These are phyloP conservation scores for Diglossa cyanea DNA, from an alignment of 2,797 vertebrate species.

Conservation along the genomic window DNA sequence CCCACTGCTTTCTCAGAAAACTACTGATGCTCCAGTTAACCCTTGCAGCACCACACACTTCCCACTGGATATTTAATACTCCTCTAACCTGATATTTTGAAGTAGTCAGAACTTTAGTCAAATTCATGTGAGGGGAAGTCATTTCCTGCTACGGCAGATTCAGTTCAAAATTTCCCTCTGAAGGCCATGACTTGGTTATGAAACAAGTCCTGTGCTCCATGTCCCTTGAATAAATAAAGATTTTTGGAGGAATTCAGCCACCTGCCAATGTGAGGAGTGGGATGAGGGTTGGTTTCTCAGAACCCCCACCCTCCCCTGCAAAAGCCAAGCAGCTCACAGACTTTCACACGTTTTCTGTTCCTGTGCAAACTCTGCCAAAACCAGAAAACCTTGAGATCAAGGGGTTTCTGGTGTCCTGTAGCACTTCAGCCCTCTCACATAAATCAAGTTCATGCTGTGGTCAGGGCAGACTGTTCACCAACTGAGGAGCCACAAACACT, in stretches of 20 bases:
- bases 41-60: neutral
- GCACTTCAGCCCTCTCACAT: neutral
- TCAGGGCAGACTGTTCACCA: slow-evolving; percentile 22
- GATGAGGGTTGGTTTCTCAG: neutral
- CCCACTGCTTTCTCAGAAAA: slow-evolving; percentile 26
- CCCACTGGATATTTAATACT: neutral
- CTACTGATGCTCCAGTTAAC: slow-evolving; percentile 11
- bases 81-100: neutral
- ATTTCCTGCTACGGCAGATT: neutral
- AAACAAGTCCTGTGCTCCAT: neutral
- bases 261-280: neutral
- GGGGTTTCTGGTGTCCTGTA: neutral
- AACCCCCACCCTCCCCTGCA: neutral
- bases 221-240: neutral
- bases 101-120: neutral
- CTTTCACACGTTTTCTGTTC: fast-evolving
- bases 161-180: neutral
- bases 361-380: neutral
- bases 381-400: neutral
- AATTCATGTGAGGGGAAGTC: neutral
- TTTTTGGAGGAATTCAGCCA: neutral
- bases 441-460: slow-evolving; percentile 35
- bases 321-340: neutral
- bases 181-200: neutral
- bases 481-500: neutral